Evolutionary conservation across 2,113 vertebrate genomes (phyloP).

Genomic region (Thamnophis sirtalis): DNA sequence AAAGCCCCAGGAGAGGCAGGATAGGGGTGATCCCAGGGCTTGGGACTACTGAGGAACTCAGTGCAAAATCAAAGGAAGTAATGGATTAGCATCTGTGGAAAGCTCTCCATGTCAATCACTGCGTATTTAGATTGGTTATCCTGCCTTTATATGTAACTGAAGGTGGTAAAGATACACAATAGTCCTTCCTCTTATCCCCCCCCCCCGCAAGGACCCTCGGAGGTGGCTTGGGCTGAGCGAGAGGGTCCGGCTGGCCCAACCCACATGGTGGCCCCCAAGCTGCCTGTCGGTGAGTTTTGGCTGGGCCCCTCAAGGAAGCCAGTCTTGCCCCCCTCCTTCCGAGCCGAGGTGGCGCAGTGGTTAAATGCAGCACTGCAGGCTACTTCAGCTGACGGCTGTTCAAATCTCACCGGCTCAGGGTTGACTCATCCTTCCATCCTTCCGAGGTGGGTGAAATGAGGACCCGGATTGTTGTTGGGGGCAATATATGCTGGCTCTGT

Average conservation of each 20-base stretch:
- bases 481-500: too few relatives aligned
- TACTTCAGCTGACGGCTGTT: too few relatives aligned
- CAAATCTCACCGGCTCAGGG: too few relatives aligned
- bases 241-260: background rate
- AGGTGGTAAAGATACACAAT: background rate
- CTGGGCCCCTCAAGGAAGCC: too few relatives aligned
- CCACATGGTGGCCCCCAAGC: too few relatives aligned
- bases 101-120: background rate
- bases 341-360: too few relatives aligned
- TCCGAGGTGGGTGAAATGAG: too few relatives aligned
- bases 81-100: background rate
- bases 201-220: background rate
- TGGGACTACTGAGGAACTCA: background rate
- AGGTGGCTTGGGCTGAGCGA: background rate
- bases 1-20: background rate
- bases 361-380: too few relatives aligned
- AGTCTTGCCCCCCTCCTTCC: too few relatives aligned
- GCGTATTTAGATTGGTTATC: background rate
- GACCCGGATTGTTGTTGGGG: too few relatives aligned
- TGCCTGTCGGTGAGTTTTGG: too few relatives aligned
- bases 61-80: background rate
- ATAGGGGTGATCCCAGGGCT: background rate
- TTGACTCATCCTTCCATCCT: too few relatives aligned
- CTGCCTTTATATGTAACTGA: background rate
- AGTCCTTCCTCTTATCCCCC: background rate